A percentile compares a stretch with the other conserved stretches of the same genome.
phyloP scores from a whole-genome alignment of 2,797 vertebrate species.

The Pogoniulus pusillus region DNA sequence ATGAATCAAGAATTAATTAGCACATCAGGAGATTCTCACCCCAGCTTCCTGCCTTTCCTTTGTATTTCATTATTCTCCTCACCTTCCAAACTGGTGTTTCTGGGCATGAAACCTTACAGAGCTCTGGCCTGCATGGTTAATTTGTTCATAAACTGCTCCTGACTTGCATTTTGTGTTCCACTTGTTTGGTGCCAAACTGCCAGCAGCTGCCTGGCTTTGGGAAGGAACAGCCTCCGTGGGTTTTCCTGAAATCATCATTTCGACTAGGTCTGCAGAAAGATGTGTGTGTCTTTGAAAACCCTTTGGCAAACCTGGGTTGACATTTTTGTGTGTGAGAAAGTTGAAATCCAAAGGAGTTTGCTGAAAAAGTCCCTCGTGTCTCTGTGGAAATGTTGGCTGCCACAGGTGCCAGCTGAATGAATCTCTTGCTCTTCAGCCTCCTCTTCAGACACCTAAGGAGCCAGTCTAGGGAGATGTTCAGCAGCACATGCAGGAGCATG shows the following conservation, averaged over 20 bases:
- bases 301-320: not conserved
- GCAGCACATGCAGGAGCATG: not conserved
- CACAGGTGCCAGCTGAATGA: constrained; percentile 28
- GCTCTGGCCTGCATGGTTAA: not conserved
- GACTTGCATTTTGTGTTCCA: not conserved
- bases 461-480: constrained; percentile 20
- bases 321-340: not conserved
- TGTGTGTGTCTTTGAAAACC: fast-evolving
- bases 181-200: not conserved
- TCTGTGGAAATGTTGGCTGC: not conserved
- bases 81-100: constrained; percentile 12
- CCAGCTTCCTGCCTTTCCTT: constrained; percentile 57
- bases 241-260: constrained; percentile 1
- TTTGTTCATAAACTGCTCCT: not conserved
- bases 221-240: not conserved
- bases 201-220: not conserved
- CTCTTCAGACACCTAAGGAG: not conserved
- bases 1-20: constrained; percentile 65
- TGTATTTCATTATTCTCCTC: constrained; percentile 12
- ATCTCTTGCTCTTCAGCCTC: not conserved
- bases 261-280: not conserved
- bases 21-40: constrained; percentile 55
- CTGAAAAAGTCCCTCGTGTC: not conserved
- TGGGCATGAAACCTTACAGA: constrained; percentile 25
- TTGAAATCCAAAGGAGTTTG: not conserved